Conservation (phyloP, 2,797 vertebrate genomes). For the Pristis pectinata region DNA sequence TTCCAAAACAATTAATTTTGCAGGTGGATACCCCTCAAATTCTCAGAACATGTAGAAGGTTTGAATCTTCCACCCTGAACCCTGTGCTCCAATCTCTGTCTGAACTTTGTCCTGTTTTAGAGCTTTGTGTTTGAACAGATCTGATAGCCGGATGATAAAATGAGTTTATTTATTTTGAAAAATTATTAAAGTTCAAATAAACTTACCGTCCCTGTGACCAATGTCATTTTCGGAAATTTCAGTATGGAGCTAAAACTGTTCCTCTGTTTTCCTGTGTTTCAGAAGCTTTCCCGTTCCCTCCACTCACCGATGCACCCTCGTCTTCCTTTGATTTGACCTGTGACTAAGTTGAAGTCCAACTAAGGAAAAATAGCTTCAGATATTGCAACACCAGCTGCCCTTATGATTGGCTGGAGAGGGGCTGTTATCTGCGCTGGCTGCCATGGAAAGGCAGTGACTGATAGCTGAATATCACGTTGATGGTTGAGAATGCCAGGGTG, state of each 20-base stretch:
- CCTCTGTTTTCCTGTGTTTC: background rate
- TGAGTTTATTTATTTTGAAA: background rate
- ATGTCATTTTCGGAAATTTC: background rate
- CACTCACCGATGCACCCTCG: background rate
- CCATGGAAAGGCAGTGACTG: constrained; percentile 22
- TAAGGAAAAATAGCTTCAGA: constrained; percentile 44
- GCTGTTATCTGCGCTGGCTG: too few relatives aligned
- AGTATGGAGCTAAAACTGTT: background rate
- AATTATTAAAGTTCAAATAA: background rate
- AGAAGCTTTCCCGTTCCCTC: background rate
- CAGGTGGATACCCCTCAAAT: background rate
- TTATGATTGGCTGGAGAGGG: constrained; percentile 42
- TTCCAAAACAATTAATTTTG: background rate
- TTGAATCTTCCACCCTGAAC: background rate
- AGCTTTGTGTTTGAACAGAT: background rate
- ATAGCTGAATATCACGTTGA: background rate
- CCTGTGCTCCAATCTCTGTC: background rate
- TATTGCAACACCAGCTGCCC: constrained; percentile 43
- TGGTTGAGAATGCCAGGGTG: background rate
- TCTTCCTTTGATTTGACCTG: constrained; percentile 26
- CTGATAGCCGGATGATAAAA: background rate
- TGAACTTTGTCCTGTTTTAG: constrained; percentile 27
- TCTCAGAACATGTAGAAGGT: background rate
- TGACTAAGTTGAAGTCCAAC: constrained; percentile 52
- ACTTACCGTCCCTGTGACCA: background rate